phyloP scores from a whole-genome alignment of 2,888 invertebrate species.

The Oxystoma pomonae region DNA sequence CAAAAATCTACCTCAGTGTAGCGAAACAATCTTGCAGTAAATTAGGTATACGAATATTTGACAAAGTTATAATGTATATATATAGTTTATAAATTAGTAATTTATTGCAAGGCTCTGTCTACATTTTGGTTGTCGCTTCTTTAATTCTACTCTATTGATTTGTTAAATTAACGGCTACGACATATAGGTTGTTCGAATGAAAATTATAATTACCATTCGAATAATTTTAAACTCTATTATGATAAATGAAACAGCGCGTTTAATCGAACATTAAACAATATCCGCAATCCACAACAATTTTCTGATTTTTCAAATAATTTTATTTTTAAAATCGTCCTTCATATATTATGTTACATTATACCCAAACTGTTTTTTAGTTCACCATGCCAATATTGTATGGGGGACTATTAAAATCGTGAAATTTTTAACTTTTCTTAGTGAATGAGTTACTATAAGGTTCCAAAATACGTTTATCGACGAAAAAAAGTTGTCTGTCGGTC shows the following conservation, averaged over 20 bases:
- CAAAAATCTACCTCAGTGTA: too few species aligned
- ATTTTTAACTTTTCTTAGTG: too few species aligned
- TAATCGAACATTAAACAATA: neutral
- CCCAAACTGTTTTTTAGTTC: neutral
- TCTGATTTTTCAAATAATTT: neutral
- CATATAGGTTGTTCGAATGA: constrained; percentile 4
- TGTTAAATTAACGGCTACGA: constrained; percentile 4
- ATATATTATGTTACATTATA: neutral
- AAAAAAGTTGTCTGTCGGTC: too few species aligned
- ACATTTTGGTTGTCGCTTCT: constrained; percentile 1
- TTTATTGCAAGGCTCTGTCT: neutral
- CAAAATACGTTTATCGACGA: too few species aligned
- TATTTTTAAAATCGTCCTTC: neutral
- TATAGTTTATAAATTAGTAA: neutral
- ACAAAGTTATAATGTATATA: neutral
- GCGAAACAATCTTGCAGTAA: too few species aligned
- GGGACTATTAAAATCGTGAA: too few species aligned
- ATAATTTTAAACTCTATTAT: constrained; percentile 15
- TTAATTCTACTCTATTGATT: constrained; percentile 11
- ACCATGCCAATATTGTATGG: neutral
- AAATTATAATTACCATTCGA: constrained; percentile 9
- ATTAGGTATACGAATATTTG: too few species aligned
- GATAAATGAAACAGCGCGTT: neutral
- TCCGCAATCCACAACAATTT: neutral
- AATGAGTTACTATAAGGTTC: too few species aligned